These are phyloP conservation scores for Adoxophyes honmai DNA, from an alignment of 1,140 invertebrate species.

Conservation along the genomic window DNA sequence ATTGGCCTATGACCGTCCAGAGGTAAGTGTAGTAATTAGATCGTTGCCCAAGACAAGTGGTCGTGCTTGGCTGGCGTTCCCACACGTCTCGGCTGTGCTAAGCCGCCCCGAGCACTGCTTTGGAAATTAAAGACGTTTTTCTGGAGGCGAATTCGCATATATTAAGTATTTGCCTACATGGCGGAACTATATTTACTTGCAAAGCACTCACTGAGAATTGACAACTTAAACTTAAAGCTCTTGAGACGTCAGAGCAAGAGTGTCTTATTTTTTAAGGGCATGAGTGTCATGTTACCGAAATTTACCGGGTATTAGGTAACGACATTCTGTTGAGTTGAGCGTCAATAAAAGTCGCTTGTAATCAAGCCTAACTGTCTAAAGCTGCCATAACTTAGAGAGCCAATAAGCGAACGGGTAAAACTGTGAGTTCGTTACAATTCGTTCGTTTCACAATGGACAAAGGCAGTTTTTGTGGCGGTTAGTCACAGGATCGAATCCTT, in stretches of 20 bases:
- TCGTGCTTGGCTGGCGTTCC: slow-evolving; percentile 53
- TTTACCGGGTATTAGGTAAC: slow-evolving; percentile 25
- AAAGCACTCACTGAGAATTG: no score
- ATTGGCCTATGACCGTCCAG: slow-evolving; percentile 46
- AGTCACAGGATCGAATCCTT: slow-evolving; percentile 49
- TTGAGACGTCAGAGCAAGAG: no score
- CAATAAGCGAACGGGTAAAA: slow-evolving; percentile 13
- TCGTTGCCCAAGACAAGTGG: slow-evolving; percentile 36
- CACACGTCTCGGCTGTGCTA: slow-evolving; percentile 44
- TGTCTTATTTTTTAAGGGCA: no score
- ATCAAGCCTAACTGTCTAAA: slow-evolving; percentile 21
- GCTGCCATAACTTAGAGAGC: slow-evolving; percentile 13
- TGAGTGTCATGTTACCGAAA: background rate
- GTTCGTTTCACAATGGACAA: slow-evolving; percentile 32
- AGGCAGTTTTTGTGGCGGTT: slow-evolving; percentile 46
- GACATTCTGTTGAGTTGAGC: slow-evolving; percentile 16
- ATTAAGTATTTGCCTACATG: background rate
- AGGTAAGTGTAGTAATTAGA: slow-evolving; percentile 53
- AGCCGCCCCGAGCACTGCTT: slow-evolving; percentile 23
- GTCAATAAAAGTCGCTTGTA: slow-evolving; percentile 20
- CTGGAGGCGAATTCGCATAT: background rate
- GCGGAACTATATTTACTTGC: no score
- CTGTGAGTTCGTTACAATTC: slow-evolving; percentile 16
- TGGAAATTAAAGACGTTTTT: slow-evolving; percentile 34
- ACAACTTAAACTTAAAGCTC: no score